A percentile compares a stretch with the other conserved stretches of the same genome.
Conservation (phyloP, 2,113 vertebrate species). For the Oreocharis arfaki region DNA sequence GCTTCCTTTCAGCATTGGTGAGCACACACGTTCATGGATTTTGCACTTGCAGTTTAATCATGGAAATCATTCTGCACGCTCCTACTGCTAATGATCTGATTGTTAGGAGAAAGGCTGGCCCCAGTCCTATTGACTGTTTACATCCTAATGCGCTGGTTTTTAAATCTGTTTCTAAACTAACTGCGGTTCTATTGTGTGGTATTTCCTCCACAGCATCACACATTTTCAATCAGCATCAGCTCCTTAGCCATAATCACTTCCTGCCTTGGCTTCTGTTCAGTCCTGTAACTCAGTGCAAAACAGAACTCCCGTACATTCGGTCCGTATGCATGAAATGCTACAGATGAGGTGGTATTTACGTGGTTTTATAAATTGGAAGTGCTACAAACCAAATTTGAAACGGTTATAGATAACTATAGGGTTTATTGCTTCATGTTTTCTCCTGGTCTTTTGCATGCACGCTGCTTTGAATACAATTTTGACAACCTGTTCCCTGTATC, state of each 20-base stretch:
- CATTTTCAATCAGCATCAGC: not conserved
- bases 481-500: not conserved
- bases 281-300: not conserved
- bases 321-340: not conserved
- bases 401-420: not conserved
- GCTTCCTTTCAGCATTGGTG: not conserved
- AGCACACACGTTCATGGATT: not conserved
- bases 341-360: not conserved
- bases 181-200: slow-evolving; percentile 11
- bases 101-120: not conserved
- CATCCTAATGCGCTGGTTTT: not conserved
- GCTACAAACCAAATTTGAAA: not conserved
- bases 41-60: not conserved
- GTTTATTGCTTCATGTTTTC: not conserved
- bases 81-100: not conserved
- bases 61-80: not conserved
- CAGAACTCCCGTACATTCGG: not conserved
- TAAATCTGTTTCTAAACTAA: not conserved
- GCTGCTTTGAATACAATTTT: not conserved
- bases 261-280: slow-evolving; percentile 21
- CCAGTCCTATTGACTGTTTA: slow-evolving; percentile 2
- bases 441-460: not conserved
- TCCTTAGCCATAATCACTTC: slow-evolving; percentile 26
- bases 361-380: not conserved
- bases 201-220: slow-evolving; percentile 18